Evolutionary conservation across 1,140 invertebrate species (phyloP).

Genomic region (Bathynomus jamesi): DNA sequence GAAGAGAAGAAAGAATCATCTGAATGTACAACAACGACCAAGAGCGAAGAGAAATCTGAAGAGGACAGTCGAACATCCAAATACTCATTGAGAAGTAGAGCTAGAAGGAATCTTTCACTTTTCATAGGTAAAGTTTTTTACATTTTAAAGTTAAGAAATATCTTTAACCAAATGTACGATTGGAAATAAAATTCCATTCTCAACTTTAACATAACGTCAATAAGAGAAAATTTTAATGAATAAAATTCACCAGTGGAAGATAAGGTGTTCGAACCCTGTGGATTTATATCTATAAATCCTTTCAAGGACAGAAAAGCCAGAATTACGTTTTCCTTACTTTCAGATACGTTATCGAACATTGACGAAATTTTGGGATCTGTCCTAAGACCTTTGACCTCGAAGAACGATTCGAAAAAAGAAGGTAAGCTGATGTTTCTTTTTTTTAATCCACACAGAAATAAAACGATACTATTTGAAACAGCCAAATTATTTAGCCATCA

Average conservation of each 20-base stretch:
- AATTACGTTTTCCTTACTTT: no score
- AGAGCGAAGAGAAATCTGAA: constrained; percentile 1
- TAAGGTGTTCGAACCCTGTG: background rate
- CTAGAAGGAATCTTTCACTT: constrained; percentile 30
- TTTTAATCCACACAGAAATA: background rate
- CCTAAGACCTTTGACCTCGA: constrained; percentile 17
- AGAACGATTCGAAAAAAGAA: background rate
- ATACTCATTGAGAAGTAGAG: constrained; percentile 24
- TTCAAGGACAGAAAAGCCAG: no score
- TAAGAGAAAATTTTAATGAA: background rate
- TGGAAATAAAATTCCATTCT: background rate
- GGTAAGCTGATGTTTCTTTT: background rate
- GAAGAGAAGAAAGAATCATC: background rate
- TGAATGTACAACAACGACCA: background rate
- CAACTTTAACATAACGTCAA: background rate
- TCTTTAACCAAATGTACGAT: background rate
- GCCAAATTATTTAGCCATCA: background rate
- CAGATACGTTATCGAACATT: constrained; percentile 34
- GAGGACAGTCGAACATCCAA: constrained; percentile 19
- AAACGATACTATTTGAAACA: background rate
- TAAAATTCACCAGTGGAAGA: background rate
- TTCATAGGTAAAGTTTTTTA: constrained; percentile 27
- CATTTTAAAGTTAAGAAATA: background rate
- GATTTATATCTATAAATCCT: background rate
- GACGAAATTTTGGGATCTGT: constrained; percentile 34